Evolutionary conservation across 2,113 vertebrate genomes (phyloP).

Genomic region (Mus pahari): DNA sequence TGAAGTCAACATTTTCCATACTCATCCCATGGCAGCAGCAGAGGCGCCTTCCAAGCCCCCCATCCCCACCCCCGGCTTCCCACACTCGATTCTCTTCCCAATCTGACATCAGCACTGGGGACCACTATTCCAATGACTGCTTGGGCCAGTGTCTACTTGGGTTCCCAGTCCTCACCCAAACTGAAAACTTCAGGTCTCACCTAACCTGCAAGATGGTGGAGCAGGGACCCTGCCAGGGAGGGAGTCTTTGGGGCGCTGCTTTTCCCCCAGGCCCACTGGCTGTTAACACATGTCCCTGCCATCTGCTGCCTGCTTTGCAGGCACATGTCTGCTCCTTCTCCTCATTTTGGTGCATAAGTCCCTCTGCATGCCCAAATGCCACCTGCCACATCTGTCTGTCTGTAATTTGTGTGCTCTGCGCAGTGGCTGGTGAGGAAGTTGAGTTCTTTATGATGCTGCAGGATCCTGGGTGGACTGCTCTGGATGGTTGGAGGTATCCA

Average conservation of each 20-base stretch:
- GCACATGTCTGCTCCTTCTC: neutral
- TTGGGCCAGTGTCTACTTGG: neutral
- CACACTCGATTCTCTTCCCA: too few species aligned
- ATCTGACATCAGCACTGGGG: rapidly evolving
- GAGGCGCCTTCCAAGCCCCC: neutral
- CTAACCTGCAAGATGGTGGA: neutral
- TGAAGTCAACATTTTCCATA: neutral
- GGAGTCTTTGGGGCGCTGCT: neutral
- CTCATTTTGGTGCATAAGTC: constrained; percentile 18
- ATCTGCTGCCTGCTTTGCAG: constrained; percentile 36
- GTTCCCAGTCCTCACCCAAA: neutral
- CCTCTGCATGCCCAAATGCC: constrained; percentile 13
- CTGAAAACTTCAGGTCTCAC: neutral
- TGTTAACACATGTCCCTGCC: neutral
- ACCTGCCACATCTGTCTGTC: constrained; percentile 67
- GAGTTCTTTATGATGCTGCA: neutral
- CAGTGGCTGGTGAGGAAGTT: neutral
- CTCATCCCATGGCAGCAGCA: neutral
- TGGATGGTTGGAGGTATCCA: neutral
- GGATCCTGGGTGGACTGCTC: neutral
- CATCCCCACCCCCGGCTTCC: rapidly evolving
- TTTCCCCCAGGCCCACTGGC: neutral
- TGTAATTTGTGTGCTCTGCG: neutral
- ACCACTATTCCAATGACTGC: neutral
- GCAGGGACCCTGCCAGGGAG: neutral